phyloP scores from a whole-genome alignment of 2,797 vertebrate species.

The Ataeniobius toweri region DNA sequence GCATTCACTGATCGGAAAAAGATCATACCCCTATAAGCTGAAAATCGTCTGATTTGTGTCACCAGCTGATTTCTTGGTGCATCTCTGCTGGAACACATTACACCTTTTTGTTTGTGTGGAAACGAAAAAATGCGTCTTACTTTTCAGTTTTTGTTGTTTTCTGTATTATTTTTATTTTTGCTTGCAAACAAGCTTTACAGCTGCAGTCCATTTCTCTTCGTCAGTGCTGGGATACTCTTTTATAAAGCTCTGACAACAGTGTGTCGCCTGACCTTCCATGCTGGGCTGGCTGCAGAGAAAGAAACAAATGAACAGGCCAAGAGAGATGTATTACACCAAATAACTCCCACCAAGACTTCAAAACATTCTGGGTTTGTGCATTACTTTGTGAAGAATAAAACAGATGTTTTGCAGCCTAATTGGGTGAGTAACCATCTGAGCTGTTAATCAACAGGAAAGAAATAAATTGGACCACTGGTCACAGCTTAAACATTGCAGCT shows the following conservation, averaged over 20 bases:
- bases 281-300: slow-evolving; percentile 40
- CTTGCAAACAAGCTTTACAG: slow-evolving; percentile 1
- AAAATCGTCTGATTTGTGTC: neutral
- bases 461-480: slow-evolving; percentile 5
- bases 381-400: neutral
- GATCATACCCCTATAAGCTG: neutral
- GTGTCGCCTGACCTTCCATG: slow-evolving; percentile 13
- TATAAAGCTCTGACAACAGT: slow-evolving; percentile 17
- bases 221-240: slow-evolving; percentile 25
- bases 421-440: slow-evolving; percentile 1
- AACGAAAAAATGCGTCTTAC: neutral
- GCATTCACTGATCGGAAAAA: neutral
- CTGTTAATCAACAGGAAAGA: slow-evolving; percentile 1
- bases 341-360: slow-evolving; percentile 14
- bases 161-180: neutral
- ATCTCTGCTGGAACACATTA: slow-evolving; percentile 7
- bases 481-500: neutral
- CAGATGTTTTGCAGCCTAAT: neutral
- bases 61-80: neutral
- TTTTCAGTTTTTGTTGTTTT: slow-evolving; percentile 11
- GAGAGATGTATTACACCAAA: slow-evolving; percentile 24
- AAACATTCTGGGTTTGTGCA: neutral
- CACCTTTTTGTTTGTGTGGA: slow-evolving; percentile 1
- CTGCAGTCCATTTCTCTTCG: slow-evolving; percentile 26
- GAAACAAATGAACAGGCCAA: slow-evolving; percentile 34